Evolutionary conservation across 1,140 invertebrate species (phyloP), one percentile per base, ranked within the genome.

Genomic region (Drosophila ambigua): DNA sequence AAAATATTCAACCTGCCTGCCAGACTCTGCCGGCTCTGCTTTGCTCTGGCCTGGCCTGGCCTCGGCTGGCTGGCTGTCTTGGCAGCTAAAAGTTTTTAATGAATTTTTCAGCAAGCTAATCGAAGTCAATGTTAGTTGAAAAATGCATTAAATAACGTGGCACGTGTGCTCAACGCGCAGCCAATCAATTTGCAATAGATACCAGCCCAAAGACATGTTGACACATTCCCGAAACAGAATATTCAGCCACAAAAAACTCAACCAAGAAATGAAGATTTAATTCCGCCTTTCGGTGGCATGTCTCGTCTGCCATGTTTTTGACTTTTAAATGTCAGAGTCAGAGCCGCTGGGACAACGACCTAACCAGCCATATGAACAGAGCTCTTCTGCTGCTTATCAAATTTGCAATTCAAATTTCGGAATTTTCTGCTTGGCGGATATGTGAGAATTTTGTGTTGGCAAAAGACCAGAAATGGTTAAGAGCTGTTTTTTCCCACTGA

Each of bases 71-170:
- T 52, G 62, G 44, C 72, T 76, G 65, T 51, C 72, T 77, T 76
- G 72, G 72, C 51, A 76, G 83, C 82, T 87, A 87, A 87, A 87
- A 88, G 82, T 87, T 87, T 82, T 87, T 88, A 87, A 87, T 87
- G 82, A 87, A 87, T 87, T 87, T 88, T 87, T 87, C 79, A 87
- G 75, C 60, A 76, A 82, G 83, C 78, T 88, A 87, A 87, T 87
- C 83, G 82, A 87, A 87, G 82, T 87, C 83, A 87, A 67, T 82
- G 85, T 72, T 65, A 68, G 74, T 79, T 82, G 78, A 75, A 82
- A 79, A 82, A 88, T 82, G 66, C 79, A 87, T 88, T 88, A 88
- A 88, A 65, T 76, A 82, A 65, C 54, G 48, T 45, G 61, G 31
- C 44, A 44, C 55, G 45, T 57, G 62, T 66, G 48, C 28, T 50